Conservation (phyloP, 2,113 vertebrate species). For the Mastomys natalensis region DNA sequence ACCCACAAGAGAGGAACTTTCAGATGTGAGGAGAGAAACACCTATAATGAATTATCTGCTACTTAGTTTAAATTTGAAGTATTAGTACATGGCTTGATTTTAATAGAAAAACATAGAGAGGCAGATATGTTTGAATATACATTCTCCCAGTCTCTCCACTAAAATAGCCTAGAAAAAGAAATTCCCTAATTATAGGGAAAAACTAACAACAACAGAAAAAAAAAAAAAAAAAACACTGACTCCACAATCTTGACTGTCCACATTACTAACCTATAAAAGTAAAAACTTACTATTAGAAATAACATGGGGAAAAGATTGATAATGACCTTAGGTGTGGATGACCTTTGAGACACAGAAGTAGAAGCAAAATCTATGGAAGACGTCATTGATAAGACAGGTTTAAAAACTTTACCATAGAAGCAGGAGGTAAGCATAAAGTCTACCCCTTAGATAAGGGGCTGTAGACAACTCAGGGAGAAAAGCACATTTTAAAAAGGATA, state of each 20-base stretch:
- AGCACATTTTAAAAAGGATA: not conserved
- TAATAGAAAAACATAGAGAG: not conserved
- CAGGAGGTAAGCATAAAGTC: not conserved
- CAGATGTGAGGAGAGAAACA: not conserved
- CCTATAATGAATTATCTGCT: not conserved
- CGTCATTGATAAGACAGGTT: not conserved
- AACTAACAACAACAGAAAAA: no score
- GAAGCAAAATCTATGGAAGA: not conserved
- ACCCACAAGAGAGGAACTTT: not conserved
- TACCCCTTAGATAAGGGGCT: not conserved
- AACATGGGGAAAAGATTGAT: not conserved
- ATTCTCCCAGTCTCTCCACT: not conserved
- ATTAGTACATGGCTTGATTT: not conserved
- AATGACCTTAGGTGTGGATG: not conserved
- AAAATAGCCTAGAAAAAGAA: not conserved
- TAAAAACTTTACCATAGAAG: not conserved
- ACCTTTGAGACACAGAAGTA: conserved; percentile 7
- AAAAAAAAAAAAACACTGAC: not conserved
- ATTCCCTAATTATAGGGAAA: not conserved
- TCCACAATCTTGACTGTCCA: not conserved
- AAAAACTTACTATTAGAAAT: conserved; percentile 25
- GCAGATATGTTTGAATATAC: not conserved
- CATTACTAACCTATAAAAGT: not conserved
- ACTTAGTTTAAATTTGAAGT: not conserved
- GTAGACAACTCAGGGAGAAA: not conserved